These are phyloP conservation scores for Fopius arisanus DNA, from an alignment of 1,140 invertebrate species.

Conservation along the genomic window DNA sequence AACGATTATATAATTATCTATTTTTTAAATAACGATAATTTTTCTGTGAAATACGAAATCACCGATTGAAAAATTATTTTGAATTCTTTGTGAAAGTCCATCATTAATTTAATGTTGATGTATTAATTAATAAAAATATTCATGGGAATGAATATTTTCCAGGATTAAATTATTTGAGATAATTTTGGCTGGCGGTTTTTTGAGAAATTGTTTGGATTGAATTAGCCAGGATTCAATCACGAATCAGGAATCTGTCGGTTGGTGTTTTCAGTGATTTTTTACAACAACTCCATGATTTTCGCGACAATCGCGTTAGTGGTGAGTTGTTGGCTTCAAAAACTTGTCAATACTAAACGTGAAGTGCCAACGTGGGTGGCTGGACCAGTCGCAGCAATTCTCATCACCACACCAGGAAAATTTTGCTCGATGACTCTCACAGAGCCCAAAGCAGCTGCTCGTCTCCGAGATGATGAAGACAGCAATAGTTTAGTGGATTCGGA, in stretches of 20 bases:
- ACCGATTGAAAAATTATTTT: too few relatives aligned
- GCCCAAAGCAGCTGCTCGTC: slow-evolving; percentile 43
- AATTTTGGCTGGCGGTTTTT: too few relatives aligned
- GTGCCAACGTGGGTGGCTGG: slow-evolving; percentile 42
- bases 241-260: background rate
- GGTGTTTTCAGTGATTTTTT: slow-evolving; percentile 56
- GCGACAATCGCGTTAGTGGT: slow-evolving; percentile 57
- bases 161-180: too few relatives aligned
- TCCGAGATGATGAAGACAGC: slow-evolving; percentile 49
- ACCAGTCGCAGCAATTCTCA: slow-evolving; percentile 31
- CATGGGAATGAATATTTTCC: too few relatives aligned
- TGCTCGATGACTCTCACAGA: slow-evolving; percentile 50
- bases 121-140: too few relatives aligned
- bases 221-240: too few relatives aligned
- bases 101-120: too few relatives aligned
- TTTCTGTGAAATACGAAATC: too few relatives aligned
- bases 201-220: too few relatives aligned
- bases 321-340: slow-evolving; percentile 52
- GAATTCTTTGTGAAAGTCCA: too few relatives aligned
- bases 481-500: slow-evolving; percentile 37
- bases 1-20: too few relatives aligned
- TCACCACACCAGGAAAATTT: slow-evolving; percentile 46
- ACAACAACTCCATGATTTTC: slow-evolving; percentile 57
- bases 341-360: slow-evolving; percentile 32
- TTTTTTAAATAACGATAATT: too few relatives aligned